Evolutionary conservation across 1,140 invertebrate species (phyloP).

Genomic region (Eupristina koningsbergeri): DNA sequence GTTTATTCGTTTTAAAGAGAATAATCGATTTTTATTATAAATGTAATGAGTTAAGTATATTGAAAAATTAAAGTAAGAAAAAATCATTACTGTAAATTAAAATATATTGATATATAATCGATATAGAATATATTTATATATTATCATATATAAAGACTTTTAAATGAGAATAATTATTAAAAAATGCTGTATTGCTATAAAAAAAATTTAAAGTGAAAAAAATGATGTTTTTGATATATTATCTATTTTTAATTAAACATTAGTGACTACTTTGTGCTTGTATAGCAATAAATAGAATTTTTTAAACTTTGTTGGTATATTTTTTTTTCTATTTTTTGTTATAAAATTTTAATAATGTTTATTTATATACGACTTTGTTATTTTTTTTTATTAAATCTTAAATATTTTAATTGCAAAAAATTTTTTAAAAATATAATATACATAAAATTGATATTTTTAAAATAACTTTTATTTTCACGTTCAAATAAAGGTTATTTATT

Average conservation of each 20-base stretch:
- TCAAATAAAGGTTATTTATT: too few species aligned
- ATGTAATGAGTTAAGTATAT: conserved; percentile 23
- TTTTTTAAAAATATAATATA: too few species aligned
- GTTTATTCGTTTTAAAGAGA: background rate
- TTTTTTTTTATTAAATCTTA: too few species aligned
- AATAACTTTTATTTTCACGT: too few species aligned
- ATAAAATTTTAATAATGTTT: too few species aligned
- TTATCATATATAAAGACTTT: background rate
- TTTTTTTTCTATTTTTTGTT: background rate
- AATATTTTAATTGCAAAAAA: too few species aligned
- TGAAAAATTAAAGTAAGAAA: background rate
- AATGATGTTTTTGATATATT: conserved; percentile 34
- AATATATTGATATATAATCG: background rate
- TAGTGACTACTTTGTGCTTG: conserved; percentile 19
- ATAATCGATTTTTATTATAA: background rate
- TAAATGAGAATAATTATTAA: background rate
- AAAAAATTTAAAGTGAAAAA: conserved; percentile 12
- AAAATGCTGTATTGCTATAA: conserved; percentile 18
- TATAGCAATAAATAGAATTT: conserved; percentile 53
- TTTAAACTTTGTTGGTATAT: conserved; percentile 41
- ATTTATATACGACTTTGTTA: too few species aligned
- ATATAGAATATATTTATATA: background rate
- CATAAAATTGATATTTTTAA: too few species aligned
- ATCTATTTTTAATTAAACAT: conserved; percentile 41
- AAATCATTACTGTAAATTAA: background rate